phyloP scores from a whole-genome alignment of 2,888 invertebrate genomes.

The Oscheius sp. region DNA sequence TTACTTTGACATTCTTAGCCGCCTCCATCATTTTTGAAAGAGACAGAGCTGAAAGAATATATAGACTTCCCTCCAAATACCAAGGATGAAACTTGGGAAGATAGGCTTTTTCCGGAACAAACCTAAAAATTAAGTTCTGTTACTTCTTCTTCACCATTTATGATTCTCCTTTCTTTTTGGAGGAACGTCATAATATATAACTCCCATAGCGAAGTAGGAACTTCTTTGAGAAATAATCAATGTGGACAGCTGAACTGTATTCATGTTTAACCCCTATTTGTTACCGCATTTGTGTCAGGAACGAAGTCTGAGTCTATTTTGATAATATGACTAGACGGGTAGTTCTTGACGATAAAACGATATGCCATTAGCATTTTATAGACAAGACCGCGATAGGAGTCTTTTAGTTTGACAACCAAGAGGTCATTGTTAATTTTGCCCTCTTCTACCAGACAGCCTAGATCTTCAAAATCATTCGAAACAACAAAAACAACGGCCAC shows the following conservation, averaged over 20 bases:
- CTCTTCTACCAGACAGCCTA: not conserved
- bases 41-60: too few relatives aligned
- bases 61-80: too few relatives aligned
- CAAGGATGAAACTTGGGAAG: too few relatives aligned
- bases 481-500: not conserved
- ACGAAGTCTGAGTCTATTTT: constrained; percentile 1
- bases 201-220: not conserved
- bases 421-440: not conserved
- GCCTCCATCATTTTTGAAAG: not conserved
- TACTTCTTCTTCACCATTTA: not conserved
- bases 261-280: not conserved
- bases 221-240: not conserved
- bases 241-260: not conserved
- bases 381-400: constrained; percentile 16
- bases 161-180: not conserved
- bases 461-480: not conserved
- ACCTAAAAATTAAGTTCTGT: not conserved
- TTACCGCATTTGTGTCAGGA: not conserved
- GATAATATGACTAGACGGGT: constrained; percentile 3
- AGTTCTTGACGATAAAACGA: not conserved
- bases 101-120: too few relatives aligned
- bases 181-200: not conserved
- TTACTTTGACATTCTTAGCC: not conserved
- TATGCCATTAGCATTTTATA: constrained; percentile 12
- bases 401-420: not conserved